These are phyloP conservation scores for Pseudochirops cupreus DNA, from an alignment of 2,797 vertebrate genomes.

Conservation along the genomic window DNA sequence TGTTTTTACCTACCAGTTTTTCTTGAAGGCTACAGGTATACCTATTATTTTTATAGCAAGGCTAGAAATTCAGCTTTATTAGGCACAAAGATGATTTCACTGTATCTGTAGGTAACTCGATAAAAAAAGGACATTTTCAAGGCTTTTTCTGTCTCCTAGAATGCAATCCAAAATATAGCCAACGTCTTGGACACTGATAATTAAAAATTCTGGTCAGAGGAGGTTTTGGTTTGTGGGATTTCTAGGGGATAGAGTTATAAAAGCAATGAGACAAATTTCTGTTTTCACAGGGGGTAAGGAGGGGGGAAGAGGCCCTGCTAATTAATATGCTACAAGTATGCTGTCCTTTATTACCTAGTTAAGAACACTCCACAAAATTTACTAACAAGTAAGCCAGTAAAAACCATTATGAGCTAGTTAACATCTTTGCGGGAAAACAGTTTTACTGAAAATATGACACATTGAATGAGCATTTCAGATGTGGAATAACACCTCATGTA, in stretches of 20 bases:
- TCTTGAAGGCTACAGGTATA: not conserved
- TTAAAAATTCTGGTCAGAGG: not conserved
- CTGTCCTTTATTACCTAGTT: not conserved
- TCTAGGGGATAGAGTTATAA: not conserved
- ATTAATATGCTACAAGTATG: not conserved
- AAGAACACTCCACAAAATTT: fast-evolving
- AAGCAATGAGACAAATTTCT: not conserved
- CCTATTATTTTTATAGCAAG: not conserved
- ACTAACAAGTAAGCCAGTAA: not conserved
- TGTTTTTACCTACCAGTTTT: not conserved
- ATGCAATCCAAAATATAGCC: not conserved
- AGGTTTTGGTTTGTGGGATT: not conserved
- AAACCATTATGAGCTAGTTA: not conserved
- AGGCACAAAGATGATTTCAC: not conserved
- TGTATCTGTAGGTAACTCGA: not conserved
- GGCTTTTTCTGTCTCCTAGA: not conserved
- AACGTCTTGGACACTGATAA: not conserved
- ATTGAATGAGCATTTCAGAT: not conserved
- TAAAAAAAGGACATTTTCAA: not conserved
- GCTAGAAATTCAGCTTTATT: not conserved
- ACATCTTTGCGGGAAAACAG: not conserved
- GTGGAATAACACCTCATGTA: not conserved
- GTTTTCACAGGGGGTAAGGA: not conserved
- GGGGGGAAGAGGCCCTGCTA: not conserved
- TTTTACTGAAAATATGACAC: not conserved